Conservation (phyloP, 2,797 vertebrate genomes). For the Miichthys miiuy region DNA sequence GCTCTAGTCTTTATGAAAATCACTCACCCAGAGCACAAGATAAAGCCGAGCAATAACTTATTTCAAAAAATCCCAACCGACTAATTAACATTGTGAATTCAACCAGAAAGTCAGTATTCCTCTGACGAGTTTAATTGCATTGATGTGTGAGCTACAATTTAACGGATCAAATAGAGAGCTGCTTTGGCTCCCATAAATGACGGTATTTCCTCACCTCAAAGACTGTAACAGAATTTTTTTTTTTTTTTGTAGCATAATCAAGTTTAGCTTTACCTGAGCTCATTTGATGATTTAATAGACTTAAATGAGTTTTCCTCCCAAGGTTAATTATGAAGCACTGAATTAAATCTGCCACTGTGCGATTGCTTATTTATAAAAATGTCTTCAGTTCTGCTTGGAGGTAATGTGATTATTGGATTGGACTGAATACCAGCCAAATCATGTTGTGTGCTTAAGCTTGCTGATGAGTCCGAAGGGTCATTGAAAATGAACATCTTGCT, state of each 20-base stretch:
- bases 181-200: slow-evolving; percentile 78
- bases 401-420: slow-evolving; percentile 68
- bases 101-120: slow-evolving; percentile 85
- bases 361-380: slow-evolving; percentile 82
- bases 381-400: slow-evolving; percentile 62
- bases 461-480: slow-evolving; percentile 57
- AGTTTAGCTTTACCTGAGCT: slow-evolving; percentile 86
- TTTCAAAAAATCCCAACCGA: slow-evolving; percentile 81
- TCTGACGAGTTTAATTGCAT: slow-evolving; percentile 80
- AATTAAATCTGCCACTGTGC: slow-evolving; percentile 85
- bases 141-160: slow-evolving; percentile 80
- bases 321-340: slow-evolving; percentile 86
- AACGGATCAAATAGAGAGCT: slow-evolving; percentile 82
- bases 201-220: slow-evolving; percentile 76
- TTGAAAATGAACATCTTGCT: slow-evolving; percentile 35
- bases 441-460: slow-evolving; percentile 36
- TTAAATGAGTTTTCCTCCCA: slow-evolving; percentile 82
- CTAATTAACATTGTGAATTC: slow-evolving; percentile 88
- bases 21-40: slow-evolving; percentile 84
- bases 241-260: slow-evolving; percentile 71
- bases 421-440: slow-evolving; percentile 52
- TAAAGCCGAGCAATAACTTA: slow-evolving; percentile 81
- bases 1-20: slow-evolving; percentile 84
- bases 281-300: slow-evolving; percentile 86
- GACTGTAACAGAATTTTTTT: slow-evolving; percentile 65